Base-by-base conservation (phyloP, 37 sponge, comb jelly and placozoan genomes). In the Sycon ciliatum region DNA sequence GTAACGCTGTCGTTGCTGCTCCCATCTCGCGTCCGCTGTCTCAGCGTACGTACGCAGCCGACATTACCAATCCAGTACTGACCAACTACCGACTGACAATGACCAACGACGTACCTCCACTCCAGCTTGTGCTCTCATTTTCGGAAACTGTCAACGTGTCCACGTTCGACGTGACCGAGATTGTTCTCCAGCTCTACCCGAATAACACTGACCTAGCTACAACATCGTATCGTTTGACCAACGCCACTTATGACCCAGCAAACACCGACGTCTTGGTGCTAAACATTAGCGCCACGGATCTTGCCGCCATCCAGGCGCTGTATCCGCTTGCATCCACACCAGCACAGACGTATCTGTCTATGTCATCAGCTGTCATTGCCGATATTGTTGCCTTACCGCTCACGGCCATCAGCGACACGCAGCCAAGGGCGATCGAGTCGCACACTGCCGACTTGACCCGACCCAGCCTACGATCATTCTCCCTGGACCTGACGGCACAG, bases 71-170 rank as follows among this genome's bases (percentile, higher is more conserved):
- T 29, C 90, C 90, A 58, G 78, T 56, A 68, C 67, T 89, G 9
- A 9, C 16, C 0, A 65, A 61, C 33, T 85, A 82, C 16, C 22
- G 16, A 11, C 16, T 60, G 9, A 22, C 63, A 11, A 60, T 60
- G 63, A 28, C 26, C 9, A 18, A 24, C 63, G 32, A 18, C 32
- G 22, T 60, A 11, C 26, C 63, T 60, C 63, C 63, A 28, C 16
- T 60, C 22, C 26, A 23, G 63, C 26, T 60, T 23, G 9, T 18
- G 11, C 16, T 60, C 22, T 24, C 37, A 36, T 92, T 92, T 30
- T 80, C 79, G 36, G 93, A 92, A 54, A 82, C 93, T 1, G 31
- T 91, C 39, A 75, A 91, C 53, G 73, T 73, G 0, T 9, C 49
- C 18, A 81, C 81, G 2, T 57, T 87, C 9, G 46, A 80, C 7